phyloP scores from a whole-genome alignment of 2,888 invertebrate species.

The Hyles lineata region DNA sequence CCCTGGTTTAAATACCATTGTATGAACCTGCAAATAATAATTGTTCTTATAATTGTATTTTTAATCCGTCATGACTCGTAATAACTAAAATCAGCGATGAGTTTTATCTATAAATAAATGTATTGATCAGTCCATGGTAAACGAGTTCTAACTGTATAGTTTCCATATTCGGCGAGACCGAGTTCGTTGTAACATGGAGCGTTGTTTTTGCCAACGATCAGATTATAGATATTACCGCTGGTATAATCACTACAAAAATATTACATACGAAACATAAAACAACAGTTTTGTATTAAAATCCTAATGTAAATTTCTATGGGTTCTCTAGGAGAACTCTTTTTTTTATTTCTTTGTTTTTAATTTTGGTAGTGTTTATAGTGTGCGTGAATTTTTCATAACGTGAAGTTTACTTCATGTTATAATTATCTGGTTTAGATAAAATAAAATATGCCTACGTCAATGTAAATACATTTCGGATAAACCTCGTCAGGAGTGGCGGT shows the following conservation, averaged over 20 bases:
- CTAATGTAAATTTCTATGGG: background rate
- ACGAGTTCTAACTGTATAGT: conserved; percentile 44
- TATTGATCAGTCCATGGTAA: background rate
- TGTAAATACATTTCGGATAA: too few relatives aligned
- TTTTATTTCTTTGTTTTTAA: too few relatives aligned
- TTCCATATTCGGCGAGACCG: conserved; percentile 47
- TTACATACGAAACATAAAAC: background rate
- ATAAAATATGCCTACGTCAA: too few relatives aligned
- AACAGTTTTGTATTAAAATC: background rate
- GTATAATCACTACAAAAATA: conserved; percentile 4
- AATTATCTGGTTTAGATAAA: too few relatives aligned
- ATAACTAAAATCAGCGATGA: background rate
- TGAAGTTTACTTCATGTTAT: too few relatives aligned
- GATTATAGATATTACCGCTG: conserved; percentile 23
- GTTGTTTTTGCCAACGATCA: conserved; percentile 9
- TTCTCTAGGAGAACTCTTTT: too few relatives aligned
- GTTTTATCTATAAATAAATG: background rate
- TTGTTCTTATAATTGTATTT: too few relatives aligned
- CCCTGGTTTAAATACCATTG: too few relatives aligned
- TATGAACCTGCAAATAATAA: too few relatives aligned
- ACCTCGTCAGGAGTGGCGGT: too few relatives aligned
- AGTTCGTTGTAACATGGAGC: conserved; percentile 36
- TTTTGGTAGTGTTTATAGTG: too few relatives aligned
- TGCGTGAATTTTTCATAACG: too few relatives aligned
- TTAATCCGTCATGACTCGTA: background rate